Evolutionary conservation across 2,888 invertebrate genomes (phyloP).

Genomic region (Mayetiola destructor): DNA sequence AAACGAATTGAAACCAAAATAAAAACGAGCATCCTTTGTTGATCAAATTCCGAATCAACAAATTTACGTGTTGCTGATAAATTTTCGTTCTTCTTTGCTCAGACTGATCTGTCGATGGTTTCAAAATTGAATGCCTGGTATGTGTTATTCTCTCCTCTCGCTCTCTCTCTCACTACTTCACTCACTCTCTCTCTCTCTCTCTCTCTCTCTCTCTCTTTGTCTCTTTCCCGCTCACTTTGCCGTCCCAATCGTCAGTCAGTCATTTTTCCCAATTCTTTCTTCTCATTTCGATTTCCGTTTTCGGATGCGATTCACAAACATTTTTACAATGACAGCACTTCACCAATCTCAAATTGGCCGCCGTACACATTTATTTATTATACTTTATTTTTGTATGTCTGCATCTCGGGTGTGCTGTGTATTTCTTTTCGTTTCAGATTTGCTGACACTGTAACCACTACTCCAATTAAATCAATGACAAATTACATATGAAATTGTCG

Average conservation of each 20-base stretch:
- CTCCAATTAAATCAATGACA: constrained; percentile 16
- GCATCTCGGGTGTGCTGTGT: not conserved
- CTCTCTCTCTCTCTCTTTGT: not conserved
- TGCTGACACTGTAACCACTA: constrained; percentile 8
- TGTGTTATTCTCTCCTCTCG: not conserved
- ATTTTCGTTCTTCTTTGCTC: constrained; percentile 6
- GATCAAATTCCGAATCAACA: not conserved
- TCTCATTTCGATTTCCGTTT: constrained; percentile 9
- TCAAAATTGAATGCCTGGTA: not conserved
- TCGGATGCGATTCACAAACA: not conserved
- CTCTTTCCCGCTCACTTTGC: too few species aligned
- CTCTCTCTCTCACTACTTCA: not conserved
- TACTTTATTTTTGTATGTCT: too few species aligned
- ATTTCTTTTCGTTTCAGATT: not conserved
- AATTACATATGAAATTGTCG: constrained; percentile 15
- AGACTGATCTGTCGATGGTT: not conserved
- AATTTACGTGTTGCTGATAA: constrained; percentile 9
- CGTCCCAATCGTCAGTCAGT: too few species aligned
- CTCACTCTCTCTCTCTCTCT: not conserved
- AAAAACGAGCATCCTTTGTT: too few species aligned
- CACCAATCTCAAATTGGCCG: too few species aligned
- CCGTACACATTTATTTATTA: too few species aligned
- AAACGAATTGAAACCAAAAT: too few species aligned
- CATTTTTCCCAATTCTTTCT: not conserved
- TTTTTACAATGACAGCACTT: too few species aligned